Conservation (phyloP, 2,797 vertebrate genomes). For the Poeciliopsis presidionis region DNA sequence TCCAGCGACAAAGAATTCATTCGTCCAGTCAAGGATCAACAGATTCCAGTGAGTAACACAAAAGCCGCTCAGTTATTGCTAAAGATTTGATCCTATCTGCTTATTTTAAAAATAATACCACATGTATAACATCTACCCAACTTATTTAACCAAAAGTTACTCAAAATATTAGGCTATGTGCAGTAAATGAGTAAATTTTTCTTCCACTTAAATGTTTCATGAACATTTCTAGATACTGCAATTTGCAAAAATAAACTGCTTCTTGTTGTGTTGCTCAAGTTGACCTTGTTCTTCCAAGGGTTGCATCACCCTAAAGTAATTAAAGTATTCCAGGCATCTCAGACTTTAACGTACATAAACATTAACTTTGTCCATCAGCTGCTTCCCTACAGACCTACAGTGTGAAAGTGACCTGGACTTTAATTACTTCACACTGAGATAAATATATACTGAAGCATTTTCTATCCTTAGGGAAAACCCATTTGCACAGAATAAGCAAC, state of each 20-base stretch:
- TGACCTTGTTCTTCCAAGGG: slow-evolving; percentile 13
- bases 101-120: background rate
- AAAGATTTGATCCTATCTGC: background rate
- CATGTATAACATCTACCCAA: background rate
- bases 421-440: slow-evolving; percentile 25
- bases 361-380: slow-evolving; percentile 37
- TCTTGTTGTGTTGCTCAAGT: slow-evolving; percentile 9
- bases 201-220: background rate
- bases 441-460: slow-evolving; percentile 16
- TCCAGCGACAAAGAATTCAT: slow-evolving; percentile 21
- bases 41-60: slow-evolving; percentile 72
- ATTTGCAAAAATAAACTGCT: background rate
- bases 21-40: slow-evolving; percentile 49
- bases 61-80: background rate
- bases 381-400: slow-evolving; percentile 18
- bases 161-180: background rate
- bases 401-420: slow-evolving; percentile 23
- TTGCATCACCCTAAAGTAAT: slow-evolving; percentile 25
- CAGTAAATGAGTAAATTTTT: background rate
- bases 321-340: slow-evolving; percentile 32
- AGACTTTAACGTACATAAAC: slow-evolving; percentile 50
- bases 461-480: slow-evolving; percentile 9
- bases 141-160: background rate
- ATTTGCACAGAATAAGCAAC: slow-evolving; percentile 1
- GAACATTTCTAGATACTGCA: background rate